A percentile compares a stretch with the other conserved stretches of the same genome.
Conservation (phyloP, 2,888 invertebrate species). For the Tipula vernalis region DNA sequence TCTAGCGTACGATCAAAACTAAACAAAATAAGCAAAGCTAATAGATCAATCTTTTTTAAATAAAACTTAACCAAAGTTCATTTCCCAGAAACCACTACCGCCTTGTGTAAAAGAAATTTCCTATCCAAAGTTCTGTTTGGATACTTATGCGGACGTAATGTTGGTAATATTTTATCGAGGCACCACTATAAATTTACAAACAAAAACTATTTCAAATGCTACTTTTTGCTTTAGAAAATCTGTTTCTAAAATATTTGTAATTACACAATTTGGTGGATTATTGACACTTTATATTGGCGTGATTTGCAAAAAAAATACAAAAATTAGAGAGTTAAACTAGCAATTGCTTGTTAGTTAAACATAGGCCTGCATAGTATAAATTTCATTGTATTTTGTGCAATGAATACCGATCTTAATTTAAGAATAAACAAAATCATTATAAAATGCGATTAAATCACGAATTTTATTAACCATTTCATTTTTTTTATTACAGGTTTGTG, state of each 20-base stretch:
- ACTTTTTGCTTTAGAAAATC: background rate
- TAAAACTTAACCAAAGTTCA: too few relatives aligned
- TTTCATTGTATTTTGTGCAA: background rate
- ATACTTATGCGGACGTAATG: too few relatives aligned
- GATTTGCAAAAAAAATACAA: background rate
- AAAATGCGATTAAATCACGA: background rate
- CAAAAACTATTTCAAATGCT: background rate
- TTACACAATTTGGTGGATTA: background rate
- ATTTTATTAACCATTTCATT: background rate
- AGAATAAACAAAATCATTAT: background rate
- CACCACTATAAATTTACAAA: background rate
- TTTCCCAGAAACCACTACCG: too few relatives aligned
- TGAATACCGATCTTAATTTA: background rate
- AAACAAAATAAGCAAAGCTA: too few relatives aligned
- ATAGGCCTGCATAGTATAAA: background rate
- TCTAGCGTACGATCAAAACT: too few relatives aligned
- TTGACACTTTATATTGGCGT: background rate
- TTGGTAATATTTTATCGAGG: background rate
- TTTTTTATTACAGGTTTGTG: background rate
- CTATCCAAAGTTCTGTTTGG: too few relatives aligned
- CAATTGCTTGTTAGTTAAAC: background rate
- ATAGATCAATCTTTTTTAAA: too few relatives aligned
- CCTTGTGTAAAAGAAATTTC: too few relatives aligned
- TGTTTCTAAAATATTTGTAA: background rate
- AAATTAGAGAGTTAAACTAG: background rate